Percentiles rank a stretch among this genome's conserved stretches.
Evolutionary conservation across 2,888 invertebrate species (phyloP).

Genomic region (Nomada ruficornis): DNA sequence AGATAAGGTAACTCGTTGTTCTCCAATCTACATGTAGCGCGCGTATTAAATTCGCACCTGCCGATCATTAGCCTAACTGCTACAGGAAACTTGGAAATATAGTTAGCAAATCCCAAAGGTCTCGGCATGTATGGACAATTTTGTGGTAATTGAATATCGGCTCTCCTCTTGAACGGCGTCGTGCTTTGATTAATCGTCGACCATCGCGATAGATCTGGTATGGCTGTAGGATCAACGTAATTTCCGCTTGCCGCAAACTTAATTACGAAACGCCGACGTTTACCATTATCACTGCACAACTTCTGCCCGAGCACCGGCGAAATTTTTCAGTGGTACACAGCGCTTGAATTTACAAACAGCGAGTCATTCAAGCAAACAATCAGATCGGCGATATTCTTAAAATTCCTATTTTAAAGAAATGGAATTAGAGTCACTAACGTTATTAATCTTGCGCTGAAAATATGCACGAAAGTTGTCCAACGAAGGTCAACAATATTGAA

Average conservation of each 20-base stretch:
- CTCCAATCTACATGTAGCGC: background rate
- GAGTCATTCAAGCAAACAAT: too few relatives aligned
- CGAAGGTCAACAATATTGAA: too few relatives aligned
- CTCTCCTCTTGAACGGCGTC: conserved; percentile 22
- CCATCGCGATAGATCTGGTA: conserved; percentile 25
- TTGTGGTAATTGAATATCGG: conserved; percentile 54
- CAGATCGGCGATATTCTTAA: too few relatives aligned
- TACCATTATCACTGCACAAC: too few relatives aligned
- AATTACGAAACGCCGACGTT: too few relatives aligned
- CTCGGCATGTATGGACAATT: conserved; percentile 48
- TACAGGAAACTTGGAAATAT: conserved; percentile 15
- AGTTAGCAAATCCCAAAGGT: conserved; percentile 8
- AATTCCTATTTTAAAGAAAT: too few relatives aligned
- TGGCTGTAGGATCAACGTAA: conserved; percentile 18
- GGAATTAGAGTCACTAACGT: too few relatives aligned
- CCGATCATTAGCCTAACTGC: conserved; percentile 10
- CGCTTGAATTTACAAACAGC: too few relatives aligned
- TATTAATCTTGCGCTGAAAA: too few relatives aligned
- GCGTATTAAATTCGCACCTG: background rate
- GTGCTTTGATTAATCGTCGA: conserved; percentile 45
- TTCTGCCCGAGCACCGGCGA: too few relatives aligned
- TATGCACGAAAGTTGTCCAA: too few relatives aligned
- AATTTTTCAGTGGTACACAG: too few relatives aligned
- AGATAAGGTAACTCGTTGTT: background rate
- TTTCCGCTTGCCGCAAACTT: conserved; percentile 27